Conservation (phyloP, 1,140 invertebrate species). For the Globodera ellingtonae region DNA sequence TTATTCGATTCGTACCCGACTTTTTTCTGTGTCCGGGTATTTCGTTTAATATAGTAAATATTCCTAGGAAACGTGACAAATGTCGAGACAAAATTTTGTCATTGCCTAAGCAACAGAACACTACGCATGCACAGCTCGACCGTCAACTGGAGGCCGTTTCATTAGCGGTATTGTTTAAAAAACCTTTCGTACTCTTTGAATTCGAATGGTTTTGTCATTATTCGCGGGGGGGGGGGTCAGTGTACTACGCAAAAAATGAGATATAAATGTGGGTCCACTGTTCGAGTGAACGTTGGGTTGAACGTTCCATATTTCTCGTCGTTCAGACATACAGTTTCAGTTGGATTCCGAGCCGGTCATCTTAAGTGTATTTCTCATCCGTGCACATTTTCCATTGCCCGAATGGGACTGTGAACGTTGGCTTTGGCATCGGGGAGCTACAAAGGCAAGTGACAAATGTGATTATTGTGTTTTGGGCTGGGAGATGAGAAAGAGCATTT, state of each 20-base stretch:
- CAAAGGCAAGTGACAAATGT: not conserved
- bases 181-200: not conserved
- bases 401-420: constrained; percentile 29
- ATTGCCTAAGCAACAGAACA: constrained; percentile 18
- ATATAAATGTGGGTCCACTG: too few species aligned
- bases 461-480: too few species aligned
- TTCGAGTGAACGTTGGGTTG: too few species aligned
- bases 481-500: not conserved
- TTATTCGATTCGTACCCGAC: too few species aligned
- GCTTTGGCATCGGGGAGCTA: constrained; percentile 32
- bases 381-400: constrained; percentile 28
- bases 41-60: too few species aligned
- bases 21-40: not conserved
- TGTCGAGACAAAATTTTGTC: constrained; percentile 24
- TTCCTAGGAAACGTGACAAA: constrained; percentile 35
- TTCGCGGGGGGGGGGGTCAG: not conserved
- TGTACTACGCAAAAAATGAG: not conserved
- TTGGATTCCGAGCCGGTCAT: constrained; percentile 41
- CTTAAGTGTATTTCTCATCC: constrained; percentile 20
- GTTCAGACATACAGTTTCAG: not conserved
- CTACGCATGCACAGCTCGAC: constrained; percentile 32
- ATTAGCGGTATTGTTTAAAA: constrained; percentile 7
- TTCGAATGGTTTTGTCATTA: not conserved
- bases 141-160: constrained; percentile 24
- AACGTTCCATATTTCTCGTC: too few species aligned